Evolutionary conservation across 2,888 invertebrate genomes (phyloP), one percentile per base, ranked within the genome.

Genomic region (Hemithea aestivaria): DNA sequence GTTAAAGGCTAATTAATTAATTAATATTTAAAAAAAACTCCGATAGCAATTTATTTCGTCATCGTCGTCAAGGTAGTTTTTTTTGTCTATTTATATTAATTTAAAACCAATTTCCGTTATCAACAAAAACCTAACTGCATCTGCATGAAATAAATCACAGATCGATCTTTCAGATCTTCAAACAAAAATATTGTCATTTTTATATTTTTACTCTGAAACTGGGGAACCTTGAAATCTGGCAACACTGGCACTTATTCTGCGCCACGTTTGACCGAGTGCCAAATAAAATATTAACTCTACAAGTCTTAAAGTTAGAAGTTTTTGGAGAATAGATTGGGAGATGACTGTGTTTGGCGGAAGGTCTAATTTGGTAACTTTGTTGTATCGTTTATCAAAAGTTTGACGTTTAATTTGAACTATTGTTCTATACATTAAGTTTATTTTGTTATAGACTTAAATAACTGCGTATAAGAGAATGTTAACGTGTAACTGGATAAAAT

Each of bases 231-330:
- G 41, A 42, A 29, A 29, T 7, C 21, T 24, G 32, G 32, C 40
- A 7, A 11, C 5, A 26, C 11, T 26, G 26, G 2, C 3, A 9
- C 3, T 10, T 26, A 26, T 26, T 26, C 26, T 26, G 26, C 28
- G 60, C 57, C 45, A 58, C 55, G 45, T 48, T 72, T 78, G 77
- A 76, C 54, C 51, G 44, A 53, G 66, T 73, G 78, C 79, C 79
- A 79, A 79, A 69, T 65, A 66, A 73, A 77, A 79, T 75, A 74
- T 73, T 69, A 67, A 58, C 64, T 62, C 23, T 26, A 32, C 36
- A 39, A 51, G 36, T 53, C 51, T 45, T 37, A 48, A 58, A 53
- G 45, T 54, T 39, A 30, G 45, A 39, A 44, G 38, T 52, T 51
- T 47, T 16, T 11, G 29, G 35, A 47, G 24, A 33, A 35, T 33